Conservation (phyloP, 92 coral and sea anemone species). For the Zoanthus sociatus region DNA sequence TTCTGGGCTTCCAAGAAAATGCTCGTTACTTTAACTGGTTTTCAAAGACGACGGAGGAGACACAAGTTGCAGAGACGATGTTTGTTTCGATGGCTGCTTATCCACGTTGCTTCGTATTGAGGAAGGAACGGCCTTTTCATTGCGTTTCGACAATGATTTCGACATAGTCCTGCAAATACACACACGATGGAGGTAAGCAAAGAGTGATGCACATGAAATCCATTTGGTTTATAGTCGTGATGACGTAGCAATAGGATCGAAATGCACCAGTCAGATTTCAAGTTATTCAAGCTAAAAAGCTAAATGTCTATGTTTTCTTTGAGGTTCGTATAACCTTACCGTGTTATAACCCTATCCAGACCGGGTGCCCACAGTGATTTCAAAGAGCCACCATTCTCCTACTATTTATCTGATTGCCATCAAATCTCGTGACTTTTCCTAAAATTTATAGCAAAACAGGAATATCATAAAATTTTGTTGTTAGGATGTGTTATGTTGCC, state of each 20-base stretch:
- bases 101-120: neutral
- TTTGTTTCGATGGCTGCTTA: neutral
- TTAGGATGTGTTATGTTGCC: too few species aligned
- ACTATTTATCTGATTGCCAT: too few species aligned
- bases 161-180: neutral
- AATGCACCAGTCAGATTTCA: neutral
- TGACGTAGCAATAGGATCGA: slow-evolving; percentile 1
- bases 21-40: neutral
- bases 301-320: neutral
- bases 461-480: too few species aligned
- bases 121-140: neutral
- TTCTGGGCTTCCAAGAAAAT: too few species aligned
- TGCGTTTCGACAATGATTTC: slow-evolving; percentile 6
- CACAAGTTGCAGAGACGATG: too few species aligned
- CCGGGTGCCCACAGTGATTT: too few species aligned
- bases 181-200: slow-evolving; percentile 5
- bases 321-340: too few species aligned
- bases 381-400: too few species aligned
- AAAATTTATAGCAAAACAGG: too few species aligned
- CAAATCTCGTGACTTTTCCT: too few species aligned
- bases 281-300: neutral
- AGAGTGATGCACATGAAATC: neutral
- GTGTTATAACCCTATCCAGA: too few species aligned
- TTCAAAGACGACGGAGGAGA: neutral
- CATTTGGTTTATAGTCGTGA: neutral